Conservation (phyloP, 1,140 invertebrate species). For the Drosophila burlai region DNA sequence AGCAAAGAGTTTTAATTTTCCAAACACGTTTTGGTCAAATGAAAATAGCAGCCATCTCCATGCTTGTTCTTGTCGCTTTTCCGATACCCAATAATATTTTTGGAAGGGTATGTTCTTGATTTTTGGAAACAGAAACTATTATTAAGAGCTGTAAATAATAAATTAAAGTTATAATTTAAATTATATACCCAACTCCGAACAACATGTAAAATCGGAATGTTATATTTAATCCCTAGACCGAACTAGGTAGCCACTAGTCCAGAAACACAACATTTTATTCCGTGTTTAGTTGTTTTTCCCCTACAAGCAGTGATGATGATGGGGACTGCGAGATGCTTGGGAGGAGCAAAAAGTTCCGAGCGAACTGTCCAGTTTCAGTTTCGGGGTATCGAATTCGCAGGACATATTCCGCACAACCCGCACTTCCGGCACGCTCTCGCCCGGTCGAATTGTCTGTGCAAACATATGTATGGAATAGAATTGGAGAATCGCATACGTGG, state of each 20-base stretch:
- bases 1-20: conserved; percentile 74
- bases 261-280: too few species aligned
- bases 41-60: conserved; percentile 67
- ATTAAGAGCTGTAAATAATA: not conserved
- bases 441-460: conserved; percentile 58
- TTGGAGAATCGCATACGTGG: conserved; percentile 46
- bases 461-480: conserved; percentile 62
- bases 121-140: not conserved
- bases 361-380: conserved; percentile 26
- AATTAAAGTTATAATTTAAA: too few species aligned
- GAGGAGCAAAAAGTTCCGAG: conserved; percentile 34
- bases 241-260: not conserved
- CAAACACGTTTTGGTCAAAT: conserved; percentile 76
- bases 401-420: conserved; percentile 22
- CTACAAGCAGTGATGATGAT: conserved; percentile 2
- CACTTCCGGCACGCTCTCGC: conserved; percentile 21
- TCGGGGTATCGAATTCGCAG: conserved; percentile 57
- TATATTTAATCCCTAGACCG: not conserved
- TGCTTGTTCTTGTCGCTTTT: conserved; percentile 26
- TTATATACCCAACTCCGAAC: too few species aligned
- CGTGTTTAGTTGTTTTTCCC: conserved; percentile 3
- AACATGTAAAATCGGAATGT: not conserved
- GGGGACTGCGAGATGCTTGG: conserved; percentile 2
- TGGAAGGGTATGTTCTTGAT: not conserved
- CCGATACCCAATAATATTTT: not conserved